These are phyloP conservation scores for Tetheella fluctuosa DNA, from an alignment of 2,888 invertebrate genomes.

Conservation along the genomic window DNA sequence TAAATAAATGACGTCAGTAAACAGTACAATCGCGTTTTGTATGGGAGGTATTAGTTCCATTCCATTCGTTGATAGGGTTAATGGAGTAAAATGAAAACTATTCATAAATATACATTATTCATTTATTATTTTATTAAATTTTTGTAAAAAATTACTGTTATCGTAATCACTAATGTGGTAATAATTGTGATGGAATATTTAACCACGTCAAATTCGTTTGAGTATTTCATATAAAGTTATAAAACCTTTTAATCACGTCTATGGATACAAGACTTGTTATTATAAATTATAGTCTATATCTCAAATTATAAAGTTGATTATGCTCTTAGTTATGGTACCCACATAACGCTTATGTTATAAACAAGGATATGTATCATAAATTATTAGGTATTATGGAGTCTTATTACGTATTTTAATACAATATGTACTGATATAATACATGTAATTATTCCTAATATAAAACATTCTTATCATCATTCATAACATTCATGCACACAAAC, in stretches of 20 bases:
- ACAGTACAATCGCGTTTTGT: too few relatives aligned
- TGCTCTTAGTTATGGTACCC: slow-evolving; percentile 10
- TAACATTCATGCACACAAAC: slow-evolving; percentile 50
- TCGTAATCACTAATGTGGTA: slow-evolving; percentile 75
- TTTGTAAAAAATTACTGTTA: slow-evolving; percentile 74
- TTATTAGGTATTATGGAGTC: slow-evolving; percentile 35
- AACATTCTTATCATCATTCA: slow-evolving; percentile 54
- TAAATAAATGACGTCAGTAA: too few relatives aligned
- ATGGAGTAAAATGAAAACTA: slow-evolving; percentile 31
- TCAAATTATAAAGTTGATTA: slow-evolving; percentile 11
- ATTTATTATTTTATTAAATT: slow-evolving; percentile 68
- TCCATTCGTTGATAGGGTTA: neutral
- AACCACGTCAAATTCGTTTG: slow-evolving; percentile 60
- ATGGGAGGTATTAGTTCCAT: too few relatives aligned
- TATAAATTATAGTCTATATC: slow-evolving; percentile 7
- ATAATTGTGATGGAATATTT: slow-evolving; percentile 76
- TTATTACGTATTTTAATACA: slow-evolving; percentile 57
- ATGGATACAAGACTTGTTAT: slow-evolving; percentile 17
- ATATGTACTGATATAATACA: slow-evolving; percentile 60
- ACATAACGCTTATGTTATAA: slow-evolving; percentile 20
- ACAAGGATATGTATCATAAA: slow-evolving; percentile 25
- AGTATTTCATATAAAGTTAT: slow-evolving; percentile 56
- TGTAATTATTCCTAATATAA: slow-evolving; percentile 45
- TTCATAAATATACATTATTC: slow-evolving; percentile 55
- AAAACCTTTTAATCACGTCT: slow-evolving; percentile 28